Evolutionary conservation across 2,797 vertebrate species (phyloP), one percentile per base, ranked within the genome.

Genomic region (Chelmon rostratus): DNA sequence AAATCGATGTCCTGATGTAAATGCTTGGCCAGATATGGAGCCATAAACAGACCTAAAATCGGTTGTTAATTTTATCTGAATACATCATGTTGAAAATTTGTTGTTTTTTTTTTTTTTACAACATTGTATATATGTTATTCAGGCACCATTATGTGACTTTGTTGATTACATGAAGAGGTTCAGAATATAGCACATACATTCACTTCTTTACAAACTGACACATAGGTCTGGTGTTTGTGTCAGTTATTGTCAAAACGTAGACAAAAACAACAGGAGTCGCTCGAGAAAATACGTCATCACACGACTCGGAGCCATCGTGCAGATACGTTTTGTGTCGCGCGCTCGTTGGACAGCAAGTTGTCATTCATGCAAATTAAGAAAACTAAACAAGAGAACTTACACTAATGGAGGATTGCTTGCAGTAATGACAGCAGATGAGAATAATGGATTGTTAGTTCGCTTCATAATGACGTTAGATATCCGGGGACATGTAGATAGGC

Each of bases 371-470:
- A 88, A 92, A 91, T 88, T 62, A 91, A 79, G 80, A 70, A 68
- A 59, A 47, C 78, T 79, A 88, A 91, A 93, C 83, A 90, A 86
- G 76, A 90, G 65, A 83, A 88, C 82, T 90, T 84, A 78, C 79
- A 82, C 83, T 92, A 90, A 92, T 93, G 63, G 72, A 86, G 82
- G 87, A 88, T 89, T 88, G 76, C 87, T 89, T 65, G 71, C 50
- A 46, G 68, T 91, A 90, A 93, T 90, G 90, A 93, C 76, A 78
- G 77, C 52, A 82, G 71, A 93, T 89, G 81, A 89, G 78, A 81
- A 92, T 93, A 93, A 93, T 93, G 82, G 89, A 94, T 93, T 93
- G 91, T 93, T 92, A 87, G 92, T 89, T 86, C 52, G 71, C 85
- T 84, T 87, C 61, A 72, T 93, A 93, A 94, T 93, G 92, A 88